Evolutionary conservation across 2,797 vertebrate species (phyloP).

Genomic region (Macroramphosus scolopax): DNA sequence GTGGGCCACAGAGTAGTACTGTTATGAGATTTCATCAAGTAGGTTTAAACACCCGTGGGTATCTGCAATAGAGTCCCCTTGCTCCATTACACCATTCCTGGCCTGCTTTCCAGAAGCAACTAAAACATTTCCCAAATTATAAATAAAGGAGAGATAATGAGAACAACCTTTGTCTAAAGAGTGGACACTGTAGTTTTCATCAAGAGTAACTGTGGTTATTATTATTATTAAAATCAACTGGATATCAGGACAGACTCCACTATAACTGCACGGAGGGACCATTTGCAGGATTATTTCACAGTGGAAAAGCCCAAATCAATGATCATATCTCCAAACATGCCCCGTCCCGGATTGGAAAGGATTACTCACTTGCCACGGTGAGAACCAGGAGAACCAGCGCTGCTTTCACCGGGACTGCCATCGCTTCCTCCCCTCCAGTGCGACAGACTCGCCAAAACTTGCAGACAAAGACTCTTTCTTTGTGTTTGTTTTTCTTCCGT

Average conservation of each 20-base stretch:
- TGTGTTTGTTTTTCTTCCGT: constrained; percentile 9
- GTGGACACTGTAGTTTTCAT: background rate
- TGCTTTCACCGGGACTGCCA: constrained; percentile 69
- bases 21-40: constrained; percentile 10
- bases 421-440: constrained; percentile 64
- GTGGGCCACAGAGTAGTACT: constrained; percentile 6
- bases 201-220: no score
- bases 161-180: no score
- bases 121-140: constrained; percentile 1
- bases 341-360: constrained; percentile 9
- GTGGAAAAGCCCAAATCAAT: no score
- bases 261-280: no score
- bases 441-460: constrained; percentile 56
- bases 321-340: no score
- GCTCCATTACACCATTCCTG: constrained; percentile 27
- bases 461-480: constrained; percentile 14
- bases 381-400: constrained; percentile 68
- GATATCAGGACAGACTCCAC: no score
- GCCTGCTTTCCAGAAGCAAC: constrained; percentile 25
- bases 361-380: constrained; percentile 72
- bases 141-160: background rate
- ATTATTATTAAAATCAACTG: no score
- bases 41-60: no score
- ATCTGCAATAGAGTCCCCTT: no score
- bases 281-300: no score